Base-by-base conservation (phyloP, 2,797 vertebrate species). In the Sebastes goodei region DNA sequence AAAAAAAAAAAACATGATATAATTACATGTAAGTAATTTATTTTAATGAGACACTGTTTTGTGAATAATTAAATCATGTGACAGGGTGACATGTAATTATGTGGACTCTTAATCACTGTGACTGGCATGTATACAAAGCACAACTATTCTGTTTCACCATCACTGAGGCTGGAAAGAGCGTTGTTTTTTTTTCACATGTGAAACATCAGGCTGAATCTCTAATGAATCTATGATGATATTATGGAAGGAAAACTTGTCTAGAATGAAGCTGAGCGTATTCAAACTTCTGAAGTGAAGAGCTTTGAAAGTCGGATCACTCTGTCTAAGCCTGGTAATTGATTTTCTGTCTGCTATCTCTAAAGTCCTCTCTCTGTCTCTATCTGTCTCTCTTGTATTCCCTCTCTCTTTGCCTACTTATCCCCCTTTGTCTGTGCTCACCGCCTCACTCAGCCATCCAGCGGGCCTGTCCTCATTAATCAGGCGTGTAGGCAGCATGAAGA, bases 401-500 rank as follows among this genome's bases (percentile, higher is more conserved):
- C 77, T 77, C 53, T 77, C 30, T 77, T 66, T 80, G 52, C 80
- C 73, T 84, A 32, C 71, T 82, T 62, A 74, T 78, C 49, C 38
- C 38, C 6, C 53, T 84, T 74, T 70, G 55, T 73, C 65, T 72
- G 20, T 30, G 42, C 81, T 83, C 67, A 57, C 78, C 67, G 71
- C 69, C 83, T 88, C 66, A 53, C 60, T 84, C 76, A 74, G 61
- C 76, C 75, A 59, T 84, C 68, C 78, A 67, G 57, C 32, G 6
- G 33, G 20, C 60, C 71, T 80, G 85, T 86, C 82, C 81, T 88
- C 78, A 90, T 91, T 90, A 93, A 92, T 93, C 87, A 83, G 76
- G 64, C 29, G 7, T 91, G 81, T 81, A 85, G 86, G 81, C 83
- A 84, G 85, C 74, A 68, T 72, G 70, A 62, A 80, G 76, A 92